A percentile compares a stretch with the other conserved stretches of the same genome.
Evolutionary conservation across 2,888 invertebrate genomes (phyloP).

Genomic region (Tolmerus cingulatus): DNA sequence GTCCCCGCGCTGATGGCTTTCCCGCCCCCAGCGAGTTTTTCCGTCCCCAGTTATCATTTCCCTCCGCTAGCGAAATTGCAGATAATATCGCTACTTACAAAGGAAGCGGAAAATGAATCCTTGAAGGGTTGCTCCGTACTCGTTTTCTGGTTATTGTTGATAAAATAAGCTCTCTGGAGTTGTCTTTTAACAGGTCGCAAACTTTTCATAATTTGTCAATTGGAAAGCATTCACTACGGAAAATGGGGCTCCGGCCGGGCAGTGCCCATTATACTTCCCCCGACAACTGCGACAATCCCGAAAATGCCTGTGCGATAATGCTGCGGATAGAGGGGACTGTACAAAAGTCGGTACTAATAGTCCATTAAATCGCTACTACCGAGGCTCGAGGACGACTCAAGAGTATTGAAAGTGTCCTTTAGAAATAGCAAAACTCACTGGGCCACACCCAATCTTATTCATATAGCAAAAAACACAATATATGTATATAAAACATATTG

Average conservation of each 20-base stretch:
- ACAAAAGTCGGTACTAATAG: neutral
- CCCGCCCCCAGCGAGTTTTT: slow-evolving; percentile 2
- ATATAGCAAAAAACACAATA: neutral
- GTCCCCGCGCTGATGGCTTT: slow-evolving; percentile 3
- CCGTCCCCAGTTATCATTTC: slow-evolving; percentile 2
- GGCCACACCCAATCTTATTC: neutral
- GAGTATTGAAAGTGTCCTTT: neutral
- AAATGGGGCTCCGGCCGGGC: neutral
- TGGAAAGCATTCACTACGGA: neutral
- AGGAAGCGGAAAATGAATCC: neutral
- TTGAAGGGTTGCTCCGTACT: slow-evolving; percentile 13
- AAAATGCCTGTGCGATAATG: neutral
- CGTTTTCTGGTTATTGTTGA: slow-evolving; percentile 23
- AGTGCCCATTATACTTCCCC: neutral
- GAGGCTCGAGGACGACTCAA: neutral
- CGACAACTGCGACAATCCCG: neutral
- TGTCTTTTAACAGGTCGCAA: slow-evolving; percentile 22
- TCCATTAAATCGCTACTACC: neutral
- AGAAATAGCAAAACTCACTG: neutral
- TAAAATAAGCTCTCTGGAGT: slow-evolving; percentile 1
- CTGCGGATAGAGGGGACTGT: neutral
- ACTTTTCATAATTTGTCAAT: slow-evolving; percentile 28
- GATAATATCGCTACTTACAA: slow-evolving; percentile 9
- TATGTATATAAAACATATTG: neutral
- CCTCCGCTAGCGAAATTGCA: neutral